Evolutionary conservation across 2,888 invertebrate species (phyloP).

Genomic region (Lasioglossum pauxillum): DNA sequence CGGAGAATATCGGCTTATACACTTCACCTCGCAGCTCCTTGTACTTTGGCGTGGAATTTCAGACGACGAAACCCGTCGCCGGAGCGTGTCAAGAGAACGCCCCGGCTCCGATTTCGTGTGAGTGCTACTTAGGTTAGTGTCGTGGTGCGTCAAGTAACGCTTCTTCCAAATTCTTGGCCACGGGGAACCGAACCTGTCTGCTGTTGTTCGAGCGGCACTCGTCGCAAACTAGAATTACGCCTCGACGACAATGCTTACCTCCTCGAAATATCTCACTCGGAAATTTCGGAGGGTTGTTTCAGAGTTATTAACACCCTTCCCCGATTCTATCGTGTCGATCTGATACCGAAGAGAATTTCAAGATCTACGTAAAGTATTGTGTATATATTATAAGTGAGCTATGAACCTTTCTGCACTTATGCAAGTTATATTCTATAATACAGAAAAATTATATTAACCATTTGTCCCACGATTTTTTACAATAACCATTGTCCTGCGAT

Average conservation of each 20-base stretch:
- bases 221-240: neutral
- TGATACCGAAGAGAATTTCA: neutral
- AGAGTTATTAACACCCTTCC: neutral
- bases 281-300: neutral
- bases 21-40: slow-evolving; percentile 28
- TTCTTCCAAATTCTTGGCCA: slow-evolving; percentile 46
- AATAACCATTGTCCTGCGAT: too few species aligned
- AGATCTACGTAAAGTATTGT: neutral
- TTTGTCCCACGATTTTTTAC: too few species aligned
- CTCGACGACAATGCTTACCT: neutral
- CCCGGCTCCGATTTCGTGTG: slow-evolving; percentile 53
- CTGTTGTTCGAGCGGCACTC: neutral
- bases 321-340: neutral
- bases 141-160: slow-evolving; percentile 23
- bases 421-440: neutral
- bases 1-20: slow-evolving; percentile 27
- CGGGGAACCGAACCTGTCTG: neutral
- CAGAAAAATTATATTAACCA: neutral
- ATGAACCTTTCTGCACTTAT: neutral
- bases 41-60: slow-evolving; percentile 53
- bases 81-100: slow-evolving; percentile 19
- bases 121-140: slow-evolving; percentile 46
- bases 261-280: neutral
- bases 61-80: slow-evolving; percentile 34
- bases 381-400: neutral